Conservation (phyloP, 2,113 vertebrate genomes). For the Entelurus aequoreus region DNA sequence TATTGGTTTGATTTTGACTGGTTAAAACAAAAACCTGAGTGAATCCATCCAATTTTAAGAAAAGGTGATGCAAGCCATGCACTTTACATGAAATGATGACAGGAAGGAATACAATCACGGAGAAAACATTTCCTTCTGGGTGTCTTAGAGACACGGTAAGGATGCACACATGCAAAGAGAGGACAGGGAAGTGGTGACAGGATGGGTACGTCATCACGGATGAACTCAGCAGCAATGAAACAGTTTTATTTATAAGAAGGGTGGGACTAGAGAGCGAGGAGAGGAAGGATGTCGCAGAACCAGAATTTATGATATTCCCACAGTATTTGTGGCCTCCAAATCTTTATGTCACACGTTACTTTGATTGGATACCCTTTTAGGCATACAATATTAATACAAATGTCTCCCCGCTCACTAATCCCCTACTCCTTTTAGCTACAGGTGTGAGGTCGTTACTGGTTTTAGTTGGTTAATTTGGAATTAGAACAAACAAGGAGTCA, state of each 20-base stretch:
- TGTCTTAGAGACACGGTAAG: slow-evolving; percentile 17
- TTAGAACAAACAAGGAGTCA: slow-evolving; percentile 24
- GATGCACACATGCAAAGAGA: slow-evolving; percentile 49
- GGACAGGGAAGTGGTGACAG: slow-evolving; percentile 44
- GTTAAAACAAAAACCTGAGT: slow-evolving; percentile 64
- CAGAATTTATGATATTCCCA: slow-evolving; percentile 8
- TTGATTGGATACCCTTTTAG: no score
- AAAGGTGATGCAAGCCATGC: slow-evolving; percentile 68
- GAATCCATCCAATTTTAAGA: slow-evolving; percentile 60
- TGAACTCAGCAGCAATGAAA: not conserved
- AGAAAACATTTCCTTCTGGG: not conserved
- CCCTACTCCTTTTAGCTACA: slow-evolving; percentile 27
- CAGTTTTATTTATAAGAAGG: not conserved
- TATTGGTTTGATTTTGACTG: slow-evolving; percentile 57
- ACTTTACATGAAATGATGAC: slow-evolving; percentile 34
- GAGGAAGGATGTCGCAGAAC: not conserved
- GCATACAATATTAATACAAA: no score
- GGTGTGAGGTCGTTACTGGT: slow-evolving; percentile 61
- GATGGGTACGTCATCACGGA: not conserved
- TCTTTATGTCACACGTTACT: not conserved
- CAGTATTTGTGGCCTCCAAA: not conserved
- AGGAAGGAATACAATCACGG: slow-evolving; percentile 1
- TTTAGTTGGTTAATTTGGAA: slow-evolving; percentile 60
- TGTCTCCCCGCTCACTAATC: slow-evolving; percentile 39
- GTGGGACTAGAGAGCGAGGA: not conserved